Percentiles rank a stretch among this genome's conserved stretches.
Conservation (phyloP, 2,113 vertebrate genomes). For the Elephas maximus region DNA sequence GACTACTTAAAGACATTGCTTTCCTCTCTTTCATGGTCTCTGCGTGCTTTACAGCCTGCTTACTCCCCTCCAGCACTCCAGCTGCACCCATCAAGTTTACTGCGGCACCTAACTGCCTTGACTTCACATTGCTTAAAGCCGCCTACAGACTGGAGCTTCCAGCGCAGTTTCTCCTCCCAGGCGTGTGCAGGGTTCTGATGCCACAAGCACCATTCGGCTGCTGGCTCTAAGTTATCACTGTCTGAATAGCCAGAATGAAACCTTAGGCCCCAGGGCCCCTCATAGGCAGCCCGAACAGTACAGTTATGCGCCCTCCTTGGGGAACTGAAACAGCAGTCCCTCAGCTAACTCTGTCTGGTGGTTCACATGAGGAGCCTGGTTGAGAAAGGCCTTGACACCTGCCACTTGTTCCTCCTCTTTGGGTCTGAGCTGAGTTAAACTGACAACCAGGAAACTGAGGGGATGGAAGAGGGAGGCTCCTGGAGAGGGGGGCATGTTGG, state of each 20-base stretch:
- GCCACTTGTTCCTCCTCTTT: not conserved
- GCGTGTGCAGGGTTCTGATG: not conserved
- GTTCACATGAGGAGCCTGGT: not conserved
- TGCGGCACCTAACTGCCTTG: fast-evolving
- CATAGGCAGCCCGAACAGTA: not conserved
- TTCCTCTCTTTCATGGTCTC: not conserved
- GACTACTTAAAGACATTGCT: not conserved
- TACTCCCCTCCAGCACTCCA: not conserved
- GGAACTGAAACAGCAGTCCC: not conserved
- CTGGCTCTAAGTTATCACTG: not conserved
- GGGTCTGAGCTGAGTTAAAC: not conserved
- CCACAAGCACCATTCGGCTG: not conserved
- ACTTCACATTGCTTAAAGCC: not conserved
- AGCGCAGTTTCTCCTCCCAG: fast-evolving
- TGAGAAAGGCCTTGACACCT: not conserved
- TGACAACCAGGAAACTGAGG: not conserved
- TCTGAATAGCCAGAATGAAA: not conserved
- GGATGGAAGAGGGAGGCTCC: not conserved
- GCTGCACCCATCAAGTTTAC: fast-evolving
- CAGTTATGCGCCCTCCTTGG: not conserved
- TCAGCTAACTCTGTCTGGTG: not conserved
- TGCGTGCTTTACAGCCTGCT: not conserved
- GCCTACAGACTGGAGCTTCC: not conserved
- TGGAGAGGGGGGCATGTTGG: not conserved
- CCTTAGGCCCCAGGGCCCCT: not conserved